phyloP scores from a whole-genome alignment of 37 sponge, comb jelly and placozoan species.

The Hexactinellida sp. region DNA sequence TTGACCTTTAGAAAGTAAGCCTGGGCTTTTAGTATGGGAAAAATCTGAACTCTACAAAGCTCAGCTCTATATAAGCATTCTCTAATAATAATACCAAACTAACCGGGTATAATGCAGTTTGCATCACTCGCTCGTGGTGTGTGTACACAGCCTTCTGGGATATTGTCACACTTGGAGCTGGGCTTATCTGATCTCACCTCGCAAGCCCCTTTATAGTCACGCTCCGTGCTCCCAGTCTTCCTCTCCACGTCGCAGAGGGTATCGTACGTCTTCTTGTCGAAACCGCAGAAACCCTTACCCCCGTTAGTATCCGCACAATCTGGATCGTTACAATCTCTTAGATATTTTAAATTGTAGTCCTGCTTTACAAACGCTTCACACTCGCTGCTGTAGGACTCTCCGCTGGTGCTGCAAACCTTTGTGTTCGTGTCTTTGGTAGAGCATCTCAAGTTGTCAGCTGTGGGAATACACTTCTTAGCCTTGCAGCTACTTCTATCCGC shows the following conservation, averaged over 20 bases:
- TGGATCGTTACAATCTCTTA: neutral
- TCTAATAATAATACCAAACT: too few species aligned
- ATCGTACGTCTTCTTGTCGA: neutral
- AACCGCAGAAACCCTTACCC: neutral
- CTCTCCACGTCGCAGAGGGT: neutral
- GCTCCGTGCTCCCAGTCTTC: neutral
- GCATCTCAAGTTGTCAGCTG: neutral
- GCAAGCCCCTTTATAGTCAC: neutral
- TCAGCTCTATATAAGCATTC: too few species aligned
- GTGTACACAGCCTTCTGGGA: neutral
- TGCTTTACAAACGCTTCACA: neutral
- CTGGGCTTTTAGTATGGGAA: too few species aligned
- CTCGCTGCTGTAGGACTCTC: neutral
- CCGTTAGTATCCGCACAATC: neutral
- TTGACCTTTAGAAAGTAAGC: too few species aligned
- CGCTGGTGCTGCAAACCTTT: neutral
- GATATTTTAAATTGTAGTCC: neutral
- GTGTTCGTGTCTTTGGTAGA: neutral
- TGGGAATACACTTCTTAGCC: neutral
- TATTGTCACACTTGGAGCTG: neutral
- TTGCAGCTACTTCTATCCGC: neutral
- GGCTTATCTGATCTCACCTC: neutral
- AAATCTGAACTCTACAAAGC: too few species aligned
- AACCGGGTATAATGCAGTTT: neutral
- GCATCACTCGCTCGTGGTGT: neutral